A percentile compares a stretch with the other conserved stretches of the same genome.
Evolutionary conservation across 2,888 invertebrate genomes (phyloP).

Genomic region (Lysandra coridon): DNA sequence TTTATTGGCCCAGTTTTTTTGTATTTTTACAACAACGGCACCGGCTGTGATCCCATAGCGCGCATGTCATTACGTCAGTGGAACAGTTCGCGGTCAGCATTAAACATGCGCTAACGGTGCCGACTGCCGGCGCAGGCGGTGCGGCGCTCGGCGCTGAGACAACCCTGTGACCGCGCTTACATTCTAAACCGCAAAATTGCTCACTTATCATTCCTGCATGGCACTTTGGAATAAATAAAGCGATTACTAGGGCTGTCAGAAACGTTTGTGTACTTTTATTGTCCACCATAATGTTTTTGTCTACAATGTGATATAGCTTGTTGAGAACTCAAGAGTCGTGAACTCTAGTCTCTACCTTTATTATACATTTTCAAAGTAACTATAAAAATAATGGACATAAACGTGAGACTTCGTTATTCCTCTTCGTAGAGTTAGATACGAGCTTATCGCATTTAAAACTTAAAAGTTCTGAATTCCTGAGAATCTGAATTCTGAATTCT

Average conservation of each 20-base stretch:
- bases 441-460: background rate
- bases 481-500: too few relatives aligned
- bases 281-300: slow-evolving; percentile 27
- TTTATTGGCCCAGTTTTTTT: slow-evolving; percentile 13
- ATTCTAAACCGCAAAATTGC: slow-evolving; percentile 30
- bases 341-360: background rate
- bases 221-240: slow-evolving; percentile 39
- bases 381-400: background rate
- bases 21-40: slow-evolving; percentile 29
- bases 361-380: background rate
- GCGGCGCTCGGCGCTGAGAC: slow-evolving; percentile 28
- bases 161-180: slow-evolving; percentile 31
- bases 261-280: slow-evolving; percentile 47
- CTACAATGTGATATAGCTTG: background rate
- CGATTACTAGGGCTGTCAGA: slow-evolving; percentile 27
- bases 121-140: slow-evolving; percentile 48
- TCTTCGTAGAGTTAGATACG: background rate
- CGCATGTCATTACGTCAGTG: slow-evolving; percentile 63
- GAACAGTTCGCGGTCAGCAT: slow-evolving; percentile 65
- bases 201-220: slow-evolving; percentile 28
- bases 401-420: background rate
- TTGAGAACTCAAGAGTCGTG: background rate
- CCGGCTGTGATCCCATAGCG: slow-evolving; percentile 48
- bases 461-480: background rate
- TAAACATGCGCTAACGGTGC: slow-evolving; percentile 69